Evolutionary conservation across 92 coral and sea anemone genomes (phyloP).

Genomic region (Phymanthus crucifer): DNA sequence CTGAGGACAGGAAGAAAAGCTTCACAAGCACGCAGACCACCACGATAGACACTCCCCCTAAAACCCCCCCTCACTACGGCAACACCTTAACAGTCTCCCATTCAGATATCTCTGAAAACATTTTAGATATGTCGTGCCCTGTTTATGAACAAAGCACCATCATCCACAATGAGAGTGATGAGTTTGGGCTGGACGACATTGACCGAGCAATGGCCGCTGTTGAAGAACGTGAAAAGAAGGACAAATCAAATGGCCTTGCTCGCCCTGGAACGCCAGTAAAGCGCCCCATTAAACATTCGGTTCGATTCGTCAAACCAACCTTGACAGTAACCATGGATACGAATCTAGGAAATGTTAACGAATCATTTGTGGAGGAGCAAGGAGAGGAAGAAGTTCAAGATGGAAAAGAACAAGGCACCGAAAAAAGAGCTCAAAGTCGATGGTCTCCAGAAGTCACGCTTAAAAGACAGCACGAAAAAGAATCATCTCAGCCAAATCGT

Average conservation of each 20-base stretch:
- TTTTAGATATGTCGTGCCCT: constrained; percentile 60
- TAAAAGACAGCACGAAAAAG: constrained; percentile 17
- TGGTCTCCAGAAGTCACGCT: neutral
- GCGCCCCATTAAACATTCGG: constrained; percentile 55
- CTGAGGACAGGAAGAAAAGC: constrained; percentile 80
- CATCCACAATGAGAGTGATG: constrained; percentile 62
- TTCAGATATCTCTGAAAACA: constrained; percentile 69
- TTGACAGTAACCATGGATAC: constrained; percentile 69
- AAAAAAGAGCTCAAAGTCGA: neutral
- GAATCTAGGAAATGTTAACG: constrained; percentile 46
- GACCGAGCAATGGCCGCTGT: constrained; percentile 64
- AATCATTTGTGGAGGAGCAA: constrained; percentile 50
- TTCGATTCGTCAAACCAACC: constrained; percentile 85
- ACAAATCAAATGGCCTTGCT: constrained; percentile 38
- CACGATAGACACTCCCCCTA: constrained; percentile 90
- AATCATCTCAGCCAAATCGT: neutral
- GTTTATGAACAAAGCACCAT: constrained; percentile 32
- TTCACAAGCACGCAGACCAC: constrained; percentile 96
- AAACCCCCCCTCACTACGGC: constrained; percentile 81
- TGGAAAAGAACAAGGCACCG: neutral
- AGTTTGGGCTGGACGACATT: constrained; percentile 66
- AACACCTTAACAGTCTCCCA: constrained; percentile 75
- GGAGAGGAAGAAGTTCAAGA: constrained; percentile 25
- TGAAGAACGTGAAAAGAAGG: constrained; percentile 44
- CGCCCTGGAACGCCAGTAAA: constrained; percentile 68